Evolutionary conservation across 2,888 invertebrate species (phyloP).

Genomic region (Lithosia quadra): DNA sequence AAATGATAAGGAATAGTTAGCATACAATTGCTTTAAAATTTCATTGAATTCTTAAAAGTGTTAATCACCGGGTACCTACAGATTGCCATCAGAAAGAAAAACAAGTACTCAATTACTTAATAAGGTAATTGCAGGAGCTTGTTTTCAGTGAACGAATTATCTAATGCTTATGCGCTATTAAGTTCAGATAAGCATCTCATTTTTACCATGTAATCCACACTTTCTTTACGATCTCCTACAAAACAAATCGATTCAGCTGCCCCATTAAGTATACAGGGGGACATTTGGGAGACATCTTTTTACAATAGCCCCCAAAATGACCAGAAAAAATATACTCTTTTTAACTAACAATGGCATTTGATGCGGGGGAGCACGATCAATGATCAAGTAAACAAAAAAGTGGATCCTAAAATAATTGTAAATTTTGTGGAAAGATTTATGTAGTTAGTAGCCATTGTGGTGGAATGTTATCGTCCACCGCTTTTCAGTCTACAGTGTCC

Average conservation of each 20-base stretch:
- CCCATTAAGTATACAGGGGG: constrained; percentile 77
- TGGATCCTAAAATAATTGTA: constrained; percentile 80
- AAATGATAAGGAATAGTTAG: no score
- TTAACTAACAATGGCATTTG: constrained; percentile 76
- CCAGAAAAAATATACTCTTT: constrained; percentile 82
- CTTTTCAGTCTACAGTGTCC: constrained; percentile 67
- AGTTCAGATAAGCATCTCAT: constrained; percentile 40
- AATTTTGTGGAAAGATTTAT: constrained; percentile 83
- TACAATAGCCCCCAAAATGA: constrained; percentile 82
- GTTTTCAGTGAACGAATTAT: constrained; percentile 4
- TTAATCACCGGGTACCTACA: no score
- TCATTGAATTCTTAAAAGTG: no score
- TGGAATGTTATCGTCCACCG: constrained; percentile 62
- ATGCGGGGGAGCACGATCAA: constrained; percentile 85
- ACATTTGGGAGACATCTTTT: constrained; percentile 79
- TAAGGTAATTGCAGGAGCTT: neutral
- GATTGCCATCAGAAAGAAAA: neutral
- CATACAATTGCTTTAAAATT: no score
- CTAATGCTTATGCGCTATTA: constrained; percentile 46
- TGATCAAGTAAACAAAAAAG: constrained; percentile 74
- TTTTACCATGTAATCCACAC: constrained; percentile 66
- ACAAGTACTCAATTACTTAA: neutral
- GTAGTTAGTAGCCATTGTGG: constrained; percentile 81
- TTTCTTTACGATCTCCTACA: constrained; percentile 58
- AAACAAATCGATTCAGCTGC: constrained; percentile 73